Base-by-base conservation (phyloP, 2,888 invertebrate species). In the Melanargia galathea region DNA sequence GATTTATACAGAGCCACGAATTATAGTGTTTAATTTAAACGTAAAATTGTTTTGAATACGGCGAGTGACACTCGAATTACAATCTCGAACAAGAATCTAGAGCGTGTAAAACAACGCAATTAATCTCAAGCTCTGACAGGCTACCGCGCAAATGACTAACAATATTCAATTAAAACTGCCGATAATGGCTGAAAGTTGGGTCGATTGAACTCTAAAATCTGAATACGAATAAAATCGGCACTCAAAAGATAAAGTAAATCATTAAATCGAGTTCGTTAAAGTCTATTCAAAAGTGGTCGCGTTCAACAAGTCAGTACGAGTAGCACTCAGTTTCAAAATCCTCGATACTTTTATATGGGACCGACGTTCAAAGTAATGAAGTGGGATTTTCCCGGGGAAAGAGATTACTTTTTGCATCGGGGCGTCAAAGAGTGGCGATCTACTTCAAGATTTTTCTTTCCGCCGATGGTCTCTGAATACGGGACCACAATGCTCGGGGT, bases 271-370 rank as follows among this genome's bases (percentile, higher is more conserved):
- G 75, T 74, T 71, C 70, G 72, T 78, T 78, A 83, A 7, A 80
- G 82, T 82, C 81, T 80, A 84, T 82, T 84, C 82, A 85, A 77
- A 80, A 80, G 79, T 78, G 76, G 70, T 70, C 73, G 78, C 83
- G 78, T 81, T 87, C 87, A 89, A 87, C 86, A 87, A 87, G n/a
- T n/a, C n/a, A n/a, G n/a, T n/a, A n/a, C n/a, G n/a, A n/a, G 87
- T 88, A 75, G 82, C 74, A 65, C 69, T 75, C 75, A 72, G 78
- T 78, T 81, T 79, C 72, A 72, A 79, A 83, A 79, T 76, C 79
- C 77, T 79, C 81, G 80, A 83, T 83, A 83, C 80, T 78, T 82
- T 78, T 76, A 79, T 79, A 77, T 77, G 78, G 75, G 71, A 69
- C 69, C 72, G 70, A 73, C 78, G 73, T 80, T 80, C 79, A 81